Base-by-base conservation (phyloP, 1,140 invertebrate species). In the Drosophila ohnishii region DNA sequence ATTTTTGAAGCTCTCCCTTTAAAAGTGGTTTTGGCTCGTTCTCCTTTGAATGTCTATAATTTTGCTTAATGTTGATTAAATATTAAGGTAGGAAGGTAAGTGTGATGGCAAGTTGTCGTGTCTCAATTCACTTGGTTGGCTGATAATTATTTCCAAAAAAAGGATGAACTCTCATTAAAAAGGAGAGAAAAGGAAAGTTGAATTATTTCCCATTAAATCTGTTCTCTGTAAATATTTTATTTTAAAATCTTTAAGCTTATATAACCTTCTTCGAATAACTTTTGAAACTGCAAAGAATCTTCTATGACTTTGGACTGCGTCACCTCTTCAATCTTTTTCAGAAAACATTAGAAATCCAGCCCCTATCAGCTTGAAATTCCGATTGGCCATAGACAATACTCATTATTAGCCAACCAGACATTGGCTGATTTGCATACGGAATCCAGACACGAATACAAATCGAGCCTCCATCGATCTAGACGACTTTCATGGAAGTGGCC, bases 401-500 rank as follows among this genome's bases (percentile, higher is more conserved):
- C 40, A 75, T 75, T 69, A 69, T 75, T 69, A 28, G 48, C 64
- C 51, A 14, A 30, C 11, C 42, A 71, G 65, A 71, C 67, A 50
- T 30, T 32, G 14, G 6, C 13, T 59, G 16, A 25, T 71, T 75
- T 55, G 63, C 70, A 69, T 87, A 32, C 57, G 44, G 16, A 40
- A 53, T 64, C 32, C 34, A 67, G 50, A n/a, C 40, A 45, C n/a
- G 74, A 76, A 60, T 76, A 67, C 56, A 39, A 57, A 76, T 51
- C 34, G 14, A 30, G 16, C 19, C 34, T 44, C 34, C 14, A 58
- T 67, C 57, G 19, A 57, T 34, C 8, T 35, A 51, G 58, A 59
- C 62, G 57, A 66, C 69, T 82, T 87, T 79, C 45, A 40, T 82
- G 63, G 79, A 86, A 87, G 42, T 51, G 47, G 42, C 44, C 22